phyloP scores from a whole-genome alignment of 2,797 vertebrate species.

The Rhadinocentrus ornatus region DNA sequence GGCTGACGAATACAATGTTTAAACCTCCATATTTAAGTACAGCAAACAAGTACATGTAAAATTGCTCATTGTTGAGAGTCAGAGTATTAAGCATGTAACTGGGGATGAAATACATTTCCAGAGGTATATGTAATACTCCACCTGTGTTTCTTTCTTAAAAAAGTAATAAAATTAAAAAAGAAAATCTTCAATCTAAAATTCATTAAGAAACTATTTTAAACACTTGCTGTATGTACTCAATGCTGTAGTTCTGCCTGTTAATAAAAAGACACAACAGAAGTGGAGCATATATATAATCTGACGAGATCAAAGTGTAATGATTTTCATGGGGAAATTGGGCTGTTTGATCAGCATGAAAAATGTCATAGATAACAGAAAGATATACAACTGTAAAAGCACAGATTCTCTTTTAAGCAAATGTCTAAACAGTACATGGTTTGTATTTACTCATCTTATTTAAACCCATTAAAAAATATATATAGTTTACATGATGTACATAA shows the following conservation, averaged over 20 bases:
- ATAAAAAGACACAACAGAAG: constrained; percentile 18
- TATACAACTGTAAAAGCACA: too few species aligned
- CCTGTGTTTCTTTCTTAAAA: too few species aligned
- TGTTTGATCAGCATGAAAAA: constrained; percentile 23
- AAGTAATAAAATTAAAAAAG: neutral
- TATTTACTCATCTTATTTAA: constrained; percentile 4
- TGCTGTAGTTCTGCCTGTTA: neutral
- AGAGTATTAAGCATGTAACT: neutral
- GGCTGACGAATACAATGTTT: neutral
- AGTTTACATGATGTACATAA: neutral
- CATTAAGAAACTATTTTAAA: neutral
- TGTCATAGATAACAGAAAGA: constrained; percentile 23
- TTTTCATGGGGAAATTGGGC: constrained; percentile 19
- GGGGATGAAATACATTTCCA: neutral
- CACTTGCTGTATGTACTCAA: neutral
- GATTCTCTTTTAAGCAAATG: constrained; percentile 1
- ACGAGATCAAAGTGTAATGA: constrained; percentile 44
- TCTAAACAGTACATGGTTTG: constrained; percentile 6
- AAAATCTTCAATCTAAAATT: neutral
- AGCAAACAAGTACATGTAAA: neutral
- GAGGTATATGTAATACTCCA: neutral
- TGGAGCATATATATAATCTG: constrained; percentile 9
- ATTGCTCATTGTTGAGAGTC: neutral
- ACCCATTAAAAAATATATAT: neutral
- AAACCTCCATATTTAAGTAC: neutral